Evolutionary conservation across 2,113 vertebrate species (phyloP).

Genomic region (Scophthalmus maximus): DNA sequence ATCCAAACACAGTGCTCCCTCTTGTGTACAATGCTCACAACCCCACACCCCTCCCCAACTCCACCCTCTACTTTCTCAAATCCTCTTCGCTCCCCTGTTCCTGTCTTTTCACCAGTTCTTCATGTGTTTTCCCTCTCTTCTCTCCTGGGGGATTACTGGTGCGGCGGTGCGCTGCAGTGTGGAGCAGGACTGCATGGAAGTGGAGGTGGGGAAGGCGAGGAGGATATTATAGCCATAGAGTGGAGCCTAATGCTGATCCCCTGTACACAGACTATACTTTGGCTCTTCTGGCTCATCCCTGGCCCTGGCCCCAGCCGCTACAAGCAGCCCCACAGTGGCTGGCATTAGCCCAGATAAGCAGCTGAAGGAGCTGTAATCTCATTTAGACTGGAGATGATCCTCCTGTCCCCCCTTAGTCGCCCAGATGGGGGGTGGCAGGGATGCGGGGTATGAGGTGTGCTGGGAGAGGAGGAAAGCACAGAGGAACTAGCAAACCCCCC

Average conservation of each 20-base stretch:
- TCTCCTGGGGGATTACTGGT: conserved; percentile 80
- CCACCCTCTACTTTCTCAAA: conserved; percentile 47
- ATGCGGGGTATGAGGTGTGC: conserved; percentile 58
- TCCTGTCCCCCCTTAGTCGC: conserved; percentile 92
- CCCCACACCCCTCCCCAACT: conserved; percentile 4
- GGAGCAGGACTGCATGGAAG: conserved; percentile 63
- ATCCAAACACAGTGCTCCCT: conserved; percentile 42
- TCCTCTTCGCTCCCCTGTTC: conserved; percentile 55
- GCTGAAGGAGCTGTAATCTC: conserved; percentile 99
- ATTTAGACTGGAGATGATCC: conserved; percentile 99
- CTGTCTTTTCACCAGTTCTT: conserved; percentile 65
- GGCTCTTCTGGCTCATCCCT: conserved; percentile 76
- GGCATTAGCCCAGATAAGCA: conserved; percentile 99
- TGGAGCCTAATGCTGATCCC: conserved; percentile 72
- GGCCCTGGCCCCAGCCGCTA: conserved; percentile 68
- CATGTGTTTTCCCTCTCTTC: conserved; percentile 69
- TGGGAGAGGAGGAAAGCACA: conserved; percentile 49
- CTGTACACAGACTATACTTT: conserved; percentile 76
- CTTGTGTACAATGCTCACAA: conserved; percentile 41
- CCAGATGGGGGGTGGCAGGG: conserved; percentile 54
- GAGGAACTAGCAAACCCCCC: conserved; percentile 72
- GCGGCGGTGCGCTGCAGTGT: conserved; percentile 68
- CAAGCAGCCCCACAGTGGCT: conserved; percentile 89
- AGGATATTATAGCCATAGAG: conserved; percentile 70
- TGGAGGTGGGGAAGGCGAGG: conserved; percentile 59